Evolutionary conservation across 2,888 invertebrate species (phyloP).

Genomic region (Coleophora deauratella): DNA sequence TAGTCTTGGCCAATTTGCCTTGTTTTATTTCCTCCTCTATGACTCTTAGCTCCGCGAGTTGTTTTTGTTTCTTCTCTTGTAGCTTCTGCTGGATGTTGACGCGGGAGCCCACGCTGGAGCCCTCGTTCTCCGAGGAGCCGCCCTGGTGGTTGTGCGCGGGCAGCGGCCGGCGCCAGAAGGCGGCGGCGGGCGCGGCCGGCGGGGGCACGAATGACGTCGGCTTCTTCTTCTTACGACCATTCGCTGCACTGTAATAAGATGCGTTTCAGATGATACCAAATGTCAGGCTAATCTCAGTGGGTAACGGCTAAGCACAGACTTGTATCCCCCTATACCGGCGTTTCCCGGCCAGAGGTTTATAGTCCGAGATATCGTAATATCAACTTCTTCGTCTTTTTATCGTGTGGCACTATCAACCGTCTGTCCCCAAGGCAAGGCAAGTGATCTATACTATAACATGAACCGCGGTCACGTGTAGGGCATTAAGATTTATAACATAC

Average conservation of each 20-base stretch:
- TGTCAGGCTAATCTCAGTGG: too few species aligned
- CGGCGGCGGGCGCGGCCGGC: slow-evolving; percentile 77
- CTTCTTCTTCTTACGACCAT: slow-evolving; percentile 89
- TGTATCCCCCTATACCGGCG: too few species aligned
- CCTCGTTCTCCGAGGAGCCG: slow-evolving; percentile 83
- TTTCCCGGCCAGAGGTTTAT: too few species aligned
- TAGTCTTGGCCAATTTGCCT: slow-evolving; percentile 79
- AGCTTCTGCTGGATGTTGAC: slow-evolving; percentile 91
- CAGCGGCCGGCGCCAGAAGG: slow-evolving; percentile 85
- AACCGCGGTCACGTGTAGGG: too few species aligned
- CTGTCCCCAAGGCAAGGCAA: too few species aligned
- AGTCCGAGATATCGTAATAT: too few species aligned
- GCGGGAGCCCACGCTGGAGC: slow-evolving; percentile 81
- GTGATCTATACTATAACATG: too few species aligned
- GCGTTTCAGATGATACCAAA: too few species aligned
- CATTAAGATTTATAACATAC: too few species aligned
- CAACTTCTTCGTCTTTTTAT: too few species aligned
- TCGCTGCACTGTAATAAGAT: slow-evolving; percentile 36
- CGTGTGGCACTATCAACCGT: too few species aligned
- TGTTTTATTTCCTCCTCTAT: slow-evolving; percentile 90
- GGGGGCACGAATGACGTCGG: slow-evolving; percentile 92
- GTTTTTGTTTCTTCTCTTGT: slow-evolving; percentile 91
- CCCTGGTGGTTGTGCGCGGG: slow-evolving; percentile 75
- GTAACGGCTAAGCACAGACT: too few species aligned
- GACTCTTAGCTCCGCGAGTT: slow-evolving; percentile 84